Evolutionary conservation across 2,113 vertebrate species (phyloP).

Genomic region (Poecile atricapillus): DNA sequence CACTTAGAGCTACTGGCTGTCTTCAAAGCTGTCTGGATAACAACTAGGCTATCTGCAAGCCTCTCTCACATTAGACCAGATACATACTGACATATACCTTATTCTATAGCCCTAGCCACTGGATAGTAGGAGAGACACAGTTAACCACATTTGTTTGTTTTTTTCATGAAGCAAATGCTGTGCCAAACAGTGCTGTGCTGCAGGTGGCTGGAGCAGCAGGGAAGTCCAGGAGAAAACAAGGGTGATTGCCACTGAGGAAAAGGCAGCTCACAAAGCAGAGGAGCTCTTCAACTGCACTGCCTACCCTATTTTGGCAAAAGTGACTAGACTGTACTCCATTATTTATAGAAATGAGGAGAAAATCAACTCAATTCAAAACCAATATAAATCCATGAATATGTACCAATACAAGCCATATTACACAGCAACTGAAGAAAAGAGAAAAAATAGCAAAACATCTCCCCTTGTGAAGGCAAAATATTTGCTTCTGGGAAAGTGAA

Average conservation of each 20-base stretch:
- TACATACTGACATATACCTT: background rate
- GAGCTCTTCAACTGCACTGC: background rate
- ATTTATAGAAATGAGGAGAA: background rate
- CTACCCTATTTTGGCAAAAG: background rate
- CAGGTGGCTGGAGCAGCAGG: background rate
- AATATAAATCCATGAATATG: background rate
- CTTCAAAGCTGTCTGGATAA: background rate
- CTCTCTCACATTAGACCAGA: background rate
- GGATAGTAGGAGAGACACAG: background rate
- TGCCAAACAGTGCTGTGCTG: background rate
- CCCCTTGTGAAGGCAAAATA: background rate
- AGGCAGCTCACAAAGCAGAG: background rate
- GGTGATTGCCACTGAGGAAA: background rate
- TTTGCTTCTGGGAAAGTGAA: background rate
- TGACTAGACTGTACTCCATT: background rate
- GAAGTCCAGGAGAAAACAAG: background rate
- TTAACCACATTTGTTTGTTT: background rate
- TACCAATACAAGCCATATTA: background rate
- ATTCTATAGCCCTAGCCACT: background rate
- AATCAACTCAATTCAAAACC: background rate
- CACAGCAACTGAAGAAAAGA: background rate
- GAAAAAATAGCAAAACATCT: accelerated
- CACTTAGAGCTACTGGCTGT: background rate
- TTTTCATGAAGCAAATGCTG: background rate
- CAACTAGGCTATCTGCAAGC: background rate